Evolutionary conservation across 37 sponge, comb jelly and placozoan species (phyloP), one percentile per base, ranked within the genome.

Genomic region (Crambe crambe): DNA sequence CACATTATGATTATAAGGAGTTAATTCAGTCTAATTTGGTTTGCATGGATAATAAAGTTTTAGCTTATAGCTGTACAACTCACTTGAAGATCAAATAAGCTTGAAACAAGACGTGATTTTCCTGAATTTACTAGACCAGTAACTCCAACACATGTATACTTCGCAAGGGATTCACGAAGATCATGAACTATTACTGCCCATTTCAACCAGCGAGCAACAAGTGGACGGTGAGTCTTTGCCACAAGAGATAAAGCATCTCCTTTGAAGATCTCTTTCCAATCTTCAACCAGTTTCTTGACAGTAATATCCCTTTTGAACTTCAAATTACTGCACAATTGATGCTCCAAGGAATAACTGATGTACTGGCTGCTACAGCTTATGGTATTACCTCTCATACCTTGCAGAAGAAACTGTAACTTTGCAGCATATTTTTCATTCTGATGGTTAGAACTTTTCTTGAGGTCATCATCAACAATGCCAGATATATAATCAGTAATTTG

Each of bases 171-270:
- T 73, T 86, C 87, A 23, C 91, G 70, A 21, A 91, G 73, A 17
- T 86, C 68, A 56, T 86, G 83, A 25, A 91, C 37, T 1, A 76
- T 34, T 25, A 91, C 37, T 20, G 79, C 72, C 91, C 91, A 91
- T 0, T 81, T 81, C 4, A 91, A 72, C 91, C 91, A 91, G 37
- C 91, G 66, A 37, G 91, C 91, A 71, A 91, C 61, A 9, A 91
- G 70, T 21, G 83, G 64, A 15, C 79, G 78, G 58, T 82, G 81
- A 15, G 79, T 44, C 6, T 44, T 43, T 2, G 74, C 68, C 21
- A 91, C 83, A n/a, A 80, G 70, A 31, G 73, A 78, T n/a, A 91
- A 83, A 61, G 82, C 67, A 37, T 86, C 76, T 34, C 69, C 77
- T 41, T 77, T 37, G 35, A 91, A 91, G 27, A 71, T 78, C 21